Evolutionary conservation across 2,113 vertebrate species (phyloP).

Genomic region (Paratilapia polleni): DNA sequence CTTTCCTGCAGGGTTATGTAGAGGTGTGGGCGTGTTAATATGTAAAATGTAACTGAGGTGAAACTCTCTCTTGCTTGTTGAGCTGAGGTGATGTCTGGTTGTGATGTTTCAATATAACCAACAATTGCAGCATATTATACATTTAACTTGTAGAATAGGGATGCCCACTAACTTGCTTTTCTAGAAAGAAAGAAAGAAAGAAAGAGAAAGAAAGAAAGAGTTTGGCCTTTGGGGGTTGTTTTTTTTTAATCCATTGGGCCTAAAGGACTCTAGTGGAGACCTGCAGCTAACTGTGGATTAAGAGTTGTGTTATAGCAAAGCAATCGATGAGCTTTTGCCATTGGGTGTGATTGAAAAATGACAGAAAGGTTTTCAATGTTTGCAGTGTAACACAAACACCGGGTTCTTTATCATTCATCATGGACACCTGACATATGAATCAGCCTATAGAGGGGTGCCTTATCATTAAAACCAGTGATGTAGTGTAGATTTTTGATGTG

Average conservation of each 20-base stretch:
- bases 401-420: background rate
- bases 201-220: too few species aligned
- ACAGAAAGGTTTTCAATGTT: background rate
- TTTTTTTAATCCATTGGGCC: background rate
- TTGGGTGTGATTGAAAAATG: background rate
- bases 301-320: background rate
- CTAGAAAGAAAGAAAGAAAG: background rate
- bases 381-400: background rate
- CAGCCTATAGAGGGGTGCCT: conserved; percentile 60
- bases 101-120: background rate
- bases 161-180: background rate
- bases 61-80: background rate
- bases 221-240: background rate
- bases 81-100: background rate
- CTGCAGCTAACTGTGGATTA: background rate
- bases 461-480: conserved; percentile 25
- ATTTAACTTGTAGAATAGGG: background rate
- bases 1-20: background rate
- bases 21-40: background rate
- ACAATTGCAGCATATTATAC: background rate
- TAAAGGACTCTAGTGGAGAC: background rate
- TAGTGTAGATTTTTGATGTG: conserved; percentile 19
- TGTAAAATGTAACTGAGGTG: background rate
- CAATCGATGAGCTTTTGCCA: background rate
- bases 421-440: background rate